A percentile compares a stretch with the other conserved stretches of the same genome.
phyloP scores from a whole-genome alignment of 2,888 invertebrate genomes.

The Scaptomyza caliginosa region DNA sequence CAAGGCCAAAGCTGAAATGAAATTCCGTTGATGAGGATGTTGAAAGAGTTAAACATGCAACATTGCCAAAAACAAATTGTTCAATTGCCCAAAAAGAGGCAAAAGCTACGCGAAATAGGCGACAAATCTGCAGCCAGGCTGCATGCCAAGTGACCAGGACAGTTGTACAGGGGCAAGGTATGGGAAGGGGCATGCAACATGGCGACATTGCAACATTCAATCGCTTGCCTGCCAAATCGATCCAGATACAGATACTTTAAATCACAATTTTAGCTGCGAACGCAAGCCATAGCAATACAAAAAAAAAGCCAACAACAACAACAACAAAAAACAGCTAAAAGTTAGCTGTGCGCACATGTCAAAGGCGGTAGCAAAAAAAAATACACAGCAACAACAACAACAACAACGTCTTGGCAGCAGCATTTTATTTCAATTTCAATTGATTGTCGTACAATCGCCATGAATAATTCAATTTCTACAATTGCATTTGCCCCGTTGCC shows the following conservation, averaged over 20 bases:
- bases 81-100: conserved; percentile 60
- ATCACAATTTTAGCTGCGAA: conserved; percentile 72
- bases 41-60: conserved; percentile 66
- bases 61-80: conserved; percentile 75
- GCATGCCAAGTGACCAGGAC: conserved; percentile 57
- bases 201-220: conserved; percentile 67
- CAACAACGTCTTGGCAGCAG: conserved; percentile 68
- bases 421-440: conserved; percentile 83
- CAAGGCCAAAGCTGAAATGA: conserved; percentile 39
- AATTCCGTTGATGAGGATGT: conserved; percentile 58
- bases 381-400: conserved; percentile 28
- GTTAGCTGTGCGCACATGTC: conserved; percentile 78
- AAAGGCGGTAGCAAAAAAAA: conserved; percentile 64
- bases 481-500: conserved; percentile 61
- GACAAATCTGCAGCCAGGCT: conserved; percentile 65
- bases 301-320: conserved; percentile 18
- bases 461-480: conserved; percentile 82
- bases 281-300: conserved; percentile 63
- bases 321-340: conserved; percentile 45
- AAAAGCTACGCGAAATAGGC: conserved; percentile 67
- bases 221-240: conserved; percentile 72
- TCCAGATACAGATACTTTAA: conserved; percentile 80
- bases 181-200: conserved; percentile 28
- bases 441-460: conserved; percentile 84
- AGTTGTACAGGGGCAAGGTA: neutral